phyloP scores from a whole-genome alignment of 2,113 vertebrate genomes.

The Dromiciops gliroides region DNA sequence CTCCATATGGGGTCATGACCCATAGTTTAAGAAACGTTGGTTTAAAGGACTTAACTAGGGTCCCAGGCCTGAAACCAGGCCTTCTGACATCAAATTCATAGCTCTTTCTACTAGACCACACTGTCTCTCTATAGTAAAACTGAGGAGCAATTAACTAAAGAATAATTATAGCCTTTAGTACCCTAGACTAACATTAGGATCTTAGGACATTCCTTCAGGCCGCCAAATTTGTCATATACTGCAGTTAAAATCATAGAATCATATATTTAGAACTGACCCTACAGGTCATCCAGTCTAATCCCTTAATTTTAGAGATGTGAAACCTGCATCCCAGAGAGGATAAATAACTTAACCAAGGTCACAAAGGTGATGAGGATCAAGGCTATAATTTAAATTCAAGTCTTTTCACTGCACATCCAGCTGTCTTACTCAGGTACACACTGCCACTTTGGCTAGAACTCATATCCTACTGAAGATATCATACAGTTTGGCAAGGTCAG shows the following conservation, averaged over 20 bases:
- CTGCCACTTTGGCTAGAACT: neutral
- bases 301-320: neutral
- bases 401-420: neutral
- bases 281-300: neutral
- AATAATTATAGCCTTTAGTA: conserved; percentile 31
- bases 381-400: neutral
- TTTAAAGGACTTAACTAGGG: neutral
- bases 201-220: conserved; percentile 10
- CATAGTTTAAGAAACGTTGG: too few relatives aligned
- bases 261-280: neutral
- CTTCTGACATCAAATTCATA: neutral
- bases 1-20: too few relatives aligned
- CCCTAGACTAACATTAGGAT: conserved; percentile 32
- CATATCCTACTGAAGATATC: conserved; percentile 1
- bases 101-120: neutral
- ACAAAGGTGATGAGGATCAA: neutral
- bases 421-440: neutral
- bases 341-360: neutral
- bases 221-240: conserved; percentile 31
- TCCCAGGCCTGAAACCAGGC: neutral
- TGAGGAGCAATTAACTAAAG: conserved; percentile 47
- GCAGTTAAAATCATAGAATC: neutral
- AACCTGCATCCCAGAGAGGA: neutral
- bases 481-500: conserved; percentile 57
- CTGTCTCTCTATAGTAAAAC: conserved; percentile 15